Percentiles rank a stretch among this genome's conserved stretches.
phyloP scores from a whole-genome alignment of 2,113 vertebrate genomes.

The Petromus typicus region DNA sequence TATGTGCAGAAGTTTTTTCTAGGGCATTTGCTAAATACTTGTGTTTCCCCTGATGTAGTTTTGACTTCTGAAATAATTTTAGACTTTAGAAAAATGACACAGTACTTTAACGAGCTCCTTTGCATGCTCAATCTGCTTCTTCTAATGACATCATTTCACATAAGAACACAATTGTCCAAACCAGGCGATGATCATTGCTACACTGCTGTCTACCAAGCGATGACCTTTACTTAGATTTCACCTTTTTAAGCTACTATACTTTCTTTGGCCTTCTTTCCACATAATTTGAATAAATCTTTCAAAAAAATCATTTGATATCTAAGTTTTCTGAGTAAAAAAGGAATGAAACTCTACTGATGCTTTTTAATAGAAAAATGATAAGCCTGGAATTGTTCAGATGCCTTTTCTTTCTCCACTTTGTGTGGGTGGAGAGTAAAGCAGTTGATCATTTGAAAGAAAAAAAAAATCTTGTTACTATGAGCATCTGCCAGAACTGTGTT shows the following conservation, averaged over 20 bases:
- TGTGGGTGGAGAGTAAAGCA: conserved; percentile 64
- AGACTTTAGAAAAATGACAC: conserved; percentile 35
- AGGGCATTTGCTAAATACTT: background rate
- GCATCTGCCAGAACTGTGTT: conserved; percentile 70
- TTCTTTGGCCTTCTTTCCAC: background rate
- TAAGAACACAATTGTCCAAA: background rate
- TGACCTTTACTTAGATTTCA: background rate
- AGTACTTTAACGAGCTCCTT: background rate
- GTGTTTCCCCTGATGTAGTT: background rate
- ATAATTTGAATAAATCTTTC: background rate
- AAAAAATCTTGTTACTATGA: conserved; percentile 69
- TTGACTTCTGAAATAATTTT: conserved; percentile 25
- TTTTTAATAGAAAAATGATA: conserved; percentile 67
- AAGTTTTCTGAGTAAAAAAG: background rate
- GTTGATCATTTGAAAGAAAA: conserved; percentile 63
- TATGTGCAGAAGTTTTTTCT: background rate
- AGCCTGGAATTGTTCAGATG: conserved; percentile 55
- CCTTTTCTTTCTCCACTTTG: conserved; percentile 54
- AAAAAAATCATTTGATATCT: conserved; percentile 22
- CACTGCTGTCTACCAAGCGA: background rate
- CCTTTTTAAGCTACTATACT: background rate
- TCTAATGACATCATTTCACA: background rate
- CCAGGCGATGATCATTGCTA: background rate
- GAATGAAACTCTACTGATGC: conserved; percentile 35
- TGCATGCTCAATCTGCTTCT: background rate